Base-by-base conservation (phyloP, 1,140 invertebrate genomes). In the Drosophila ogumai region DNA sequence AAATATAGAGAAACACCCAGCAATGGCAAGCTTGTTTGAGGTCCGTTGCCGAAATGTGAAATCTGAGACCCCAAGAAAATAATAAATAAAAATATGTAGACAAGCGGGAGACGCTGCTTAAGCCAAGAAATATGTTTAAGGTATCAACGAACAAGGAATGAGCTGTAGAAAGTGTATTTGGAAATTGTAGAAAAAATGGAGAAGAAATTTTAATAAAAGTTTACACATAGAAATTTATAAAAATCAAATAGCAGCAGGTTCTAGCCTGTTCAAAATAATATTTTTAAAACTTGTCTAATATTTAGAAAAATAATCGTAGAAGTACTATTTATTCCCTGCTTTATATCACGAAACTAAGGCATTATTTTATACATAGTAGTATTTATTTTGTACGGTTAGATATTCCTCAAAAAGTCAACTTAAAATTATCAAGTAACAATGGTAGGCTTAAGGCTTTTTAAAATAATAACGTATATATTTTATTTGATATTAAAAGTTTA, bases 21-120 rank as follows among this genome's bases (percentile, higher is more conserved):
- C 59, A 72, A 65, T 52, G 50, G 55, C 54, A 78, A 78, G 46
- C 50, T 52, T 66, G 58, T 60, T 59, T 52, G 44, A 50, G 47
- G 56, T 43, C 44, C 46, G 43, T 25, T 67, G 73, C 59, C 61
- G 52, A 77, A 81, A 75, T 87, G 84, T 87, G 84, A 87, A 87
- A 87, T 71, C 72, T 74, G 84, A 87, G 32, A 82, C 72, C 36
- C 12, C 46, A 58, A 4, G 44, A 32, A 50, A 50, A 32, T n/a
- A 31, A 50, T 50, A 75, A 52, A 69, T 38, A 36, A 79, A 43
- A 47, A 32, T 4, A 38, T 50, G n/a, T 54, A 73, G 68, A 79
- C 28, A 56, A 36, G 31, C 46, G 41, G 55, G 57, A 81, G 61
- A 50, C 56, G 34, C 47, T 52, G 28, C 43, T 40, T 17, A 28